A percentile compares a stretch with the other conserved stretches of the same genome.
Evolutionary conservation across 2,113 vertebrate species (phyloP).

Genomic region (Diglossa brunneiventris): DNA sequence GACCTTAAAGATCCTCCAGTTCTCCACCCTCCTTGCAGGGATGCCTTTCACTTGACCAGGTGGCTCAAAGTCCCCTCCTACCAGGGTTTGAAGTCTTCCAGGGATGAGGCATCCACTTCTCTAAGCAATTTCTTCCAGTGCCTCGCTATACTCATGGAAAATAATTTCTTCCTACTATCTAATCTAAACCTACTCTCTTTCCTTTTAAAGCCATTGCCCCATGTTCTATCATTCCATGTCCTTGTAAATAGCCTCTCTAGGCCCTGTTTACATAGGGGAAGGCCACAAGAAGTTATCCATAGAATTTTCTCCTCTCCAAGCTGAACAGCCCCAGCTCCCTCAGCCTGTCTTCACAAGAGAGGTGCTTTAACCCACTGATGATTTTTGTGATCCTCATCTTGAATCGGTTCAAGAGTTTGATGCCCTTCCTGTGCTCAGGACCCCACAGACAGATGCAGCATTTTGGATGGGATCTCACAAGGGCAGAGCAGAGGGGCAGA

Average conservation of each 20-base stretch:
- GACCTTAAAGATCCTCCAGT: neutral
- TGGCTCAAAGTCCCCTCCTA: neutral
- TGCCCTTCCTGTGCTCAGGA: neutral
- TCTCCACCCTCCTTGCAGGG: rapidly evolving
- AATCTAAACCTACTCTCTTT: neutral
- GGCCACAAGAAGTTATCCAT: neutral
- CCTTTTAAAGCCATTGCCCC: neutral
- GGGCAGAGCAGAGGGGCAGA: neutral
- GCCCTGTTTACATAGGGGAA: neutral
- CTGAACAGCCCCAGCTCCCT: neutral
- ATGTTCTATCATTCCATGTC: neutral
- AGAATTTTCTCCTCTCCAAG: neutral
- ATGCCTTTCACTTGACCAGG: neutral
- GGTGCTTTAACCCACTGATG: neutral
- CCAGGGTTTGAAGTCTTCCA: neutral
- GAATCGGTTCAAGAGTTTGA: neutral
- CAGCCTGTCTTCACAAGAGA: neutral
- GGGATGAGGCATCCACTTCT: neutral
- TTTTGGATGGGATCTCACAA: neutral
- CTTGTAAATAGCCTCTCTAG: neutral
- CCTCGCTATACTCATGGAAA: neutral
- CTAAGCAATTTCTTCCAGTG: neutral
- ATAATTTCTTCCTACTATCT: neutral
- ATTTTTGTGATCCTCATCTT: neutral
- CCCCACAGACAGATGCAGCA: neutral